phyloP scores from a whole-genome alignment of 1,140 invertebrate genomes.

The Calephelis nemesis region DNA sequence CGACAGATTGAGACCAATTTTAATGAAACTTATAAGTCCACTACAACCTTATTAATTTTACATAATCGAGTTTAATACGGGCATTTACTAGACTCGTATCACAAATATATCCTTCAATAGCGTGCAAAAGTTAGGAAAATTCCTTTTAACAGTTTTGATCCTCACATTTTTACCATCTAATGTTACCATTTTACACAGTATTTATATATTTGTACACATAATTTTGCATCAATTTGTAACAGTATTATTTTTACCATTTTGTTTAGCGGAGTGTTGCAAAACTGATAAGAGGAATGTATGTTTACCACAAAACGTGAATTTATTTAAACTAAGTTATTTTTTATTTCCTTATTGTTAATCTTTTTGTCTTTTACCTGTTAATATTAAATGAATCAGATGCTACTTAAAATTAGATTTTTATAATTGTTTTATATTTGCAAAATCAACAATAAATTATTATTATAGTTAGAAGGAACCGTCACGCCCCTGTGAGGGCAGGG shows the following conservation, averaged over 20 bases:
- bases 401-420: conserved; percentile 9
- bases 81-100: conserved; percentile 22
- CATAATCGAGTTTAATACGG: conserved; percentile 7
- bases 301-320: background rate
- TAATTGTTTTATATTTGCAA: background rate
- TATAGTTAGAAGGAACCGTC: conserved; percentile 14
- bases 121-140: conserved; percentile 9
- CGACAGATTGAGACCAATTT: conserved; percentile 39
- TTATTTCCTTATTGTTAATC: background rate
- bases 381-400: conserved; percentile 5
- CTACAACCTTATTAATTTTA: conserved; percentile 36
- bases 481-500: conserved; percentile 1
- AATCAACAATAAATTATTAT: conserved; percentile 6
- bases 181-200: conserved; percentile 37
- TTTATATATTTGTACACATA: conserved; percentile 33
- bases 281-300: conserved; percentile 2
- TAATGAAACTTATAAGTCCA: conserved; percentile 40
- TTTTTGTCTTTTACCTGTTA: background rate
- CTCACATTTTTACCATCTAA: conserved; percentile 27
- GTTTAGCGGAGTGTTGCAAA: conserved; percentile 4
- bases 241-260: conserved; percentile 35
- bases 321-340: conserved; percentile 16
- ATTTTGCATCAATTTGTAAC: conserved; percentile 28
- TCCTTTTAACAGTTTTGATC: conserved; percentile 15
- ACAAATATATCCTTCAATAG: conserved; percentile 13